phyloP scores from a whole-genome alignment of 2,888 invertebrate genomes.

The Hemistola chrysoprasaria region DNA sequence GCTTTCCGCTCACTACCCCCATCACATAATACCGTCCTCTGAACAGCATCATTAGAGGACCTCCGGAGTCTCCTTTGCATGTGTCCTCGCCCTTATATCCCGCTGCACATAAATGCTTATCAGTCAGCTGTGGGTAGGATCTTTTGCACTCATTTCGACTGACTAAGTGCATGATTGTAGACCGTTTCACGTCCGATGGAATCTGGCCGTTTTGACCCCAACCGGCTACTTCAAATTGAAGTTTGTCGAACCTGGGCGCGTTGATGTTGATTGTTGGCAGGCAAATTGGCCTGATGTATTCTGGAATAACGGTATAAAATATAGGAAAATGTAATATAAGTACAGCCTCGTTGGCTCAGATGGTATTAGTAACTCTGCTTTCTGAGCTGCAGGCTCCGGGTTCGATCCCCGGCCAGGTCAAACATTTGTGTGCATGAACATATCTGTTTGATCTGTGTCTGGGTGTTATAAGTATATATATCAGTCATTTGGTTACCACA shows the following conservation, averaged over 20 bases:
- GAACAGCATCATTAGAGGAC: slow-evolving; percentile 67
- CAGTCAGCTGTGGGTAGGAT: slow-evolving; percentile 54
- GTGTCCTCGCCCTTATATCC: slow-evolving; percentile 68
- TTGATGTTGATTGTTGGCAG: slow-evolving; percentile 64
- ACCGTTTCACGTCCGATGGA: slow-evolving; percentile 61
- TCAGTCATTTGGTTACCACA: no score
- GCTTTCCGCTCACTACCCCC: slow-evolving; percentile 71
- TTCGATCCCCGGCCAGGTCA: no score
- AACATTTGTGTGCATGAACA: no score
- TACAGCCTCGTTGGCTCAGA: no score
- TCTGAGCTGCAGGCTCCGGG: no score
- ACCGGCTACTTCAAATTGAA: slow-evolving; percentile 63
- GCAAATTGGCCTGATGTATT: slow-evolving; percentile 69
- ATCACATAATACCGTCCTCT: slow-evolving; percentile 61
- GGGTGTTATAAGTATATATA: no score
- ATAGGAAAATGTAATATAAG: not conserved
- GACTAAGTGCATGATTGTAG: slow-evolving; percentile 62
- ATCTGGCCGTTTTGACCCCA: slow-evolving; percentile 68
- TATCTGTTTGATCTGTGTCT: no score
- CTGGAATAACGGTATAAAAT: slow-evolving; percentile 41
- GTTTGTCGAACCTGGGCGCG: slow-evolving; percentile 49
- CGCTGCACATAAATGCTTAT: slow-evolving; percentile 64
- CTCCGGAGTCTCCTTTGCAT: slow-evolving; percentile 74
- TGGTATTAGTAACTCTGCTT: no score
- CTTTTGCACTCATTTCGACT: slow-evolving; percentile 54